A percentile compares a stretch with the other conserved stretches of the same genome.
phyloP scores from a whole-genome alignment of 1,140 invertebrate species.

The Eriocheir sinensis region DNA sequence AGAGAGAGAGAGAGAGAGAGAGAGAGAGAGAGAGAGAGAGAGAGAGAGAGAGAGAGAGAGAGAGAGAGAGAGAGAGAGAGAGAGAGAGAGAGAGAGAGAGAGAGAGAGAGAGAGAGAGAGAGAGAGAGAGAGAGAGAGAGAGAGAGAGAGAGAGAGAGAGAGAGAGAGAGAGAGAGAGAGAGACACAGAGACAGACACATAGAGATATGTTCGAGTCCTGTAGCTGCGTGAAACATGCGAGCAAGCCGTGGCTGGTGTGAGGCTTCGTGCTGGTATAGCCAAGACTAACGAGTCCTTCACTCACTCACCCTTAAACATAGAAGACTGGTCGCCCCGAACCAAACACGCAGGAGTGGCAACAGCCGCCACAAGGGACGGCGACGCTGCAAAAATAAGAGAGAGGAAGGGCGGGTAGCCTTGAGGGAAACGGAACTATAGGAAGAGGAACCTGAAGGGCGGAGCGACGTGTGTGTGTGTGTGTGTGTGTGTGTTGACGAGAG shows the following conservation, averaged over 20 bases:
- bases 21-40: background rate
- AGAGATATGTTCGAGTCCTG: no score
- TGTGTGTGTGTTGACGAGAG: constrained; percentile 16
- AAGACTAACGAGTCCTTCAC: constrained; percentile 9
- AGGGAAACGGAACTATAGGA: background rate
- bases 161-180: background rate
- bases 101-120: background rate
- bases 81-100: background rate
- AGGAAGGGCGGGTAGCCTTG: constrained; percentile 31
- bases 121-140: background rate
- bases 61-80: background rate
- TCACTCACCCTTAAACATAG: constrained; percentile 65
- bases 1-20: background rate
- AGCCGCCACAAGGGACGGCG: constrained; percentile 58
- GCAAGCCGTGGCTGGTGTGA: constrained; percentile 53
- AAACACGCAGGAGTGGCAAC: constrained; percentile 50
- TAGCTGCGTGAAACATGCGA: constrained; percentile 48
- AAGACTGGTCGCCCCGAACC: constrained; percentile 45
- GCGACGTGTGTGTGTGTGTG: background rate
- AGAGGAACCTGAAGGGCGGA: background rate
- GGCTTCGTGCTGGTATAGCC: constrained; percentile 17
- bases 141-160: background rate
- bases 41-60: background rate
- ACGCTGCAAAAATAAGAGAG: constrained; percentile 52
- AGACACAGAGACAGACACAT: background rate